These are phyloP conservation scores for Acromyrmex heyeri DNA, from an alignment of 1,140 invertebrate species.

Conservation along the genomic window DNA sequence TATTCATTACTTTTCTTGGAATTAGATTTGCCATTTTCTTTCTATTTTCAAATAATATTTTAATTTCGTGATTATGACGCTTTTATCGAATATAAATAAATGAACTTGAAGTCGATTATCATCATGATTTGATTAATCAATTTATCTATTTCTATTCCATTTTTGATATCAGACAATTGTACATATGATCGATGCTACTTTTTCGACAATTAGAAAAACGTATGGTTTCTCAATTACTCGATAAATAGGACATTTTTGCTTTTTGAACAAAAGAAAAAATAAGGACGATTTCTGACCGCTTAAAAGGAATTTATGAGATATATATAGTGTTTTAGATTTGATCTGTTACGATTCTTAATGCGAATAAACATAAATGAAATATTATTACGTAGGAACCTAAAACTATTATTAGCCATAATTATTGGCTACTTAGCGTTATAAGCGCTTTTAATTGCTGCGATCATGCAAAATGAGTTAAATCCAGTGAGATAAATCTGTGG, in stretches of 20 bases:
- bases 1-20: not conserved
- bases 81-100: not conserved
- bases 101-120: not conserved
- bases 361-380: constrained; percentile 24
- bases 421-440: not conserved
- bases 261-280: not conserved
- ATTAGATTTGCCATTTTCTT: not conserved
- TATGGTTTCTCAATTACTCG: constrained; percentile 14
- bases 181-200: not conserved
- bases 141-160: not conserved
- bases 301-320: not conserved
- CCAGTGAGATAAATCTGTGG: constrained; percentile 19
- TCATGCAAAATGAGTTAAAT: constrained; percentile 33
- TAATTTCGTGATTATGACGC: not conserved
- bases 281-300: not conserved
- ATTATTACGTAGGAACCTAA: not conserved
- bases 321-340: not conserved
- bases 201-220: constrained; percentile 9
- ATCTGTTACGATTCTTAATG: not conserved
- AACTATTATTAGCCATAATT: not conserved
- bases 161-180: not conserved
- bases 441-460: constrained; percentile 10
- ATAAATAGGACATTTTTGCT: not conserved
- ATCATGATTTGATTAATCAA: not conserved
- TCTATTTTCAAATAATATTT: constrained; percentile 1